Evolutionary conservation across 2,888 invertebrate species (phyloP).

Genomic region (Panorpa germanica): DNA sequence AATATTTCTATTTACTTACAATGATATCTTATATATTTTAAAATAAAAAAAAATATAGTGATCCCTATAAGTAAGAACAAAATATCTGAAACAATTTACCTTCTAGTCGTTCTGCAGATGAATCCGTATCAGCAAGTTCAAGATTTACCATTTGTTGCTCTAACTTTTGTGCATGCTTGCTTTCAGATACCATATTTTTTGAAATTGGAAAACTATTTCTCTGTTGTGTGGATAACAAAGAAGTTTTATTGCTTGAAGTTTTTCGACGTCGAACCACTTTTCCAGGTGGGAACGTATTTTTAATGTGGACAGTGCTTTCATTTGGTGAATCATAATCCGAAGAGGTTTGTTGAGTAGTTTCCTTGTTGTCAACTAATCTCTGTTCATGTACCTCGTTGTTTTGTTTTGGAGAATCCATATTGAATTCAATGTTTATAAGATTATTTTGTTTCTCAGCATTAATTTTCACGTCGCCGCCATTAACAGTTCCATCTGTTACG

Average conservation of each 20-base stretch:
- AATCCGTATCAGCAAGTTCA: slow-evolving; percentile 32
- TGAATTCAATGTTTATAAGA: slow-evolving; percentile 6
- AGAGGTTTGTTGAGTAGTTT: slow-evolving; percentile 15
- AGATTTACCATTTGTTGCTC: slow-evolving; percentile 27
- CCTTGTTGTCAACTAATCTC: slow-evolving; percentile 1
- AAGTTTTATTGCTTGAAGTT: slow-evolving; percentile 11
- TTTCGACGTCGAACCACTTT: slow-evolving; percentile 33
- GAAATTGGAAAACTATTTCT: background rate
- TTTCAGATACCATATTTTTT: slow-evolving; percentile 4
- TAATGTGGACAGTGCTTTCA: slow-evolving; percentile 37
- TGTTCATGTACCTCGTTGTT: slow-evolving; percentile 7
- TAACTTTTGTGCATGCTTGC: no score
- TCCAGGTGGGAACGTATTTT: slow-evolving; percentile 49
- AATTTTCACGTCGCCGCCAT: slow-evolving; percentile 8
- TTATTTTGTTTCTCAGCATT: slow-evolving; percentile 8
- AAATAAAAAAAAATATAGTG: slow-evolving; percentile 3
- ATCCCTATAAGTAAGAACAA: slow-evolving; percentile 6
- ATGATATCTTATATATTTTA: no score
- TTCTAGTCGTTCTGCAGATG: slow-evolving; percentile 37
- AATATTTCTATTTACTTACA: no score
- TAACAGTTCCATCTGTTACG: slow-evolving; percentile 6
- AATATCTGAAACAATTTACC: slow-evolving; percentile 15
- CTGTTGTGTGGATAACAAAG: slow-evolving; percentile 2
- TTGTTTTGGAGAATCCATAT: slow-evolving; percentile 7
- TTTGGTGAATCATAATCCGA: slow-evolving; percentile 34